Conservation (phyloP, 2,113 vertebrate genomes). For the Sinocyclocheilus rhinocerous region DNA sequence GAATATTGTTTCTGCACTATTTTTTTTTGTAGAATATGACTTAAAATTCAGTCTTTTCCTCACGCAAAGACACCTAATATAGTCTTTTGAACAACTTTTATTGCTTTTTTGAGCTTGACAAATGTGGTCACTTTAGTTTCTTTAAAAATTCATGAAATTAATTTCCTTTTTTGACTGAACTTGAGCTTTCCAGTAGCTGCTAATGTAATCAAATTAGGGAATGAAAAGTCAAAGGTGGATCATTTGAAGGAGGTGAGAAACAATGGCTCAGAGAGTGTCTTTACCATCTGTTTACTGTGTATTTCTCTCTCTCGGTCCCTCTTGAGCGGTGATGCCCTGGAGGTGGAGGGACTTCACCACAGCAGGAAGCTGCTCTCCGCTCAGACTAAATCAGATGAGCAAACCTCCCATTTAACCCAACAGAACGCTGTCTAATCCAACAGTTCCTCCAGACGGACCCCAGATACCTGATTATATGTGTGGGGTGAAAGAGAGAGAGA, state of each 20-base stretch:
- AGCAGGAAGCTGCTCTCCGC: constrained; percentile 47
- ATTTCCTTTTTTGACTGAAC: background rate
- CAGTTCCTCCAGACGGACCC: constrained; percentile 30
- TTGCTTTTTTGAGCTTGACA: background rate
- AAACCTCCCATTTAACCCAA: constrained; percentile 19
- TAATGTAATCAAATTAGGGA: background rate
- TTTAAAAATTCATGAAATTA: background rate
- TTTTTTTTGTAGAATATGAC: background rate
- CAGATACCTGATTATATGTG: constrained; percentile 18
- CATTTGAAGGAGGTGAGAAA: background rate
- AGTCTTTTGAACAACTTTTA: background rate
- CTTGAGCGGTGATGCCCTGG: constrained; percentile 1
- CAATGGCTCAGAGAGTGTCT: background rate
- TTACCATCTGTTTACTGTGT: background rate
- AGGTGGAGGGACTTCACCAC: constrained; percentile 45
- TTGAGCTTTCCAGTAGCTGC: background rate
- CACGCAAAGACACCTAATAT: background rate
- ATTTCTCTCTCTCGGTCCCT: background rate
- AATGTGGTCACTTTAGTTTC: background rate
- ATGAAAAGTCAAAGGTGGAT: background rate
- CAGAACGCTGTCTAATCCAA: constrained; percentile 22
- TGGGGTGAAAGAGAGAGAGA: background rate
- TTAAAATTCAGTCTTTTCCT: background rate
- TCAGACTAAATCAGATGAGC: constrained; percentile 30
- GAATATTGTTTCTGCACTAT: background rate